Conservation (phyloP, 2,888 invertebrate genomes). For the Drosophila siamana region DNA sequence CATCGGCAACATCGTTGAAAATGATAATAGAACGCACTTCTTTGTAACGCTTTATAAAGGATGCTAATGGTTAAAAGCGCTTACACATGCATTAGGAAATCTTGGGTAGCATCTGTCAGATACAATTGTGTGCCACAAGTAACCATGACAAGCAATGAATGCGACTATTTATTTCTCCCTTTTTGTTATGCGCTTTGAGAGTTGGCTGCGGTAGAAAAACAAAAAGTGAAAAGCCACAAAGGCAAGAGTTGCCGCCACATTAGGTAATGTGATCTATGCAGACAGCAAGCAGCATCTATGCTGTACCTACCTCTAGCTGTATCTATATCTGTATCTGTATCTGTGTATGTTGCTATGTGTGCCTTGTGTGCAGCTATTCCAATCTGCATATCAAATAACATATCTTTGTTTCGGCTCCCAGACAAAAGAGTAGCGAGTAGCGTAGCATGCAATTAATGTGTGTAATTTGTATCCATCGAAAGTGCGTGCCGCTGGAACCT, state of each 20-base stretch:
- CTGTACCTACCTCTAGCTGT: constrained; percentile 19
- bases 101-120: constrained; percentile 31
- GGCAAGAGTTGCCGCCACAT: constrained; percentile 63
- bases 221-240: constrained; percentile 63
- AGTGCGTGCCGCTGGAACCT: constrained; percentile 46
- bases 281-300: constrained; percentile 35
- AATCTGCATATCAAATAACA: constrained; percentile 75
- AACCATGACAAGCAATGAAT: constrained; percentile 55
- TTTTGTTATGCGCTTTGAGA: constrained; percentile 20
- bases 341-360: constrained; percentile 19
- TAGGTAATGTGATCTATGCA: constrained; percentile 74
- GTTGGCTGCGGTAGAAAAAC: constrained; percentile 29
- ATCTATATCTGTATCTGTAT: constrained; percentile 20
- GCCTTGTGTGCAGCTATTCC: constrained; percentile 45
- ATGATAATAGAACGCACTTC: not conserved
- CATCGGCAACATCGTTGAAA: not conserved
- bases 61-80: constrained; percentile 23
- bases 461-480: constrained; percentile 31
- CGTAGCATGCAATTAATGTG: constrained; percentile 17
- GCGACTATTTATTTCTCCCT: constrained; percentile 42
- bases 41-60: constrained; percentile 11
- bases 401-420: constrained; percentile 54
- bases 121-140: constrained; percentile 47
- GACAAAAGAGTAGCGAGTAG: constrained; percentile 38
- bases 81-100: constrained; percentile 12